Evolutionary conservation across 2,888 invertebrate genomes (phyloP).

Genomic region (Rhaphigaster nebulosa): DNA sequence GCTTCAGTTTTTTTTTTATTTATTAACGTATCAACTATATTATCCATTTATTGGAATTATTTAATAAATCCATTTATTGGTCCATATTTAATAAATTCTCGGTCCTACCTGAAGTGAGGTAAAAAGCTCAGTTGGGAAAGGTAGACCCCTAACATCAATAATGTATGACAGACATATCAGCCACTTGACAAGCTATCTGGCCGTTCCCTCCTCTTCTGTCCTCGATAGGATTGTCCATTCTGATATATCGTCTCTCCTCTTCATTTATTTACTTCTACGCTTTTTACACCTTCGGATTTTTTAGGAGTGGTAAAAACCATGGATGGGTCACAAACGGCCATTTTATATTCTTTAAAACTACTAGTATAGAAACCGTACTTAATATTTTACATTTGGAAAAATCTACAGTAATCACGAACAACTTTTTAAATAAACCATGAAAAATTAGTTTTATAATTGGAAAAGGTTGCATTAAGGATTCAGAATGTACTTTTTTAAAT

Average conservation of each 20-base stretch:
- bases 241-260: slow-evolving; percentile 19
- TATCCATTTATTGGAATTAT: background rate
- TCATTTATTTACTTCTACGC: slow-evolving; percentile 15
- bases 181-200: slow-evolving; percentile 31
- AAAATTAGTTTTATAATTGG: too few species aligned
- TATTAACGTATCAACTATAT: too few species aligned
- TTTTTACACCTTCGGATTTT: slow-evolving; percentile 16
- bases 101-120: background rate
- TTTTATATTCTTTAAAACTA: background rate
- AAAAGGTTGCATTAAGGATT: too few species aligned
- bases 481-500: too few species aligned
- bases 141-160: slow-evolving; percentile 26
- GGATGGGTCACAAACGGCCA: background rate
- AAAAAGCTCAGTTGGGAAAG: background rate
- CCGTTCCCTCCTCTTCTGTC: background rate
- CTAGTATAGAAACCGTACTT: too few species aligned
- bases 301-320: slow-evolving; percentile 1
- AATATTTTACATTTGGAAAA: too few species aligned
- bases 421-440: too few species aligned
- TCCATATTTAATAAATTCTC: background rate
- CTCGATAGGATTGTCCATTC: slow-evolving; percentile 33
- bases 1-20: too few species aligned
- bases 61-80: too few species aligned
- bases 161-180: slow-evolving; percentile 37
- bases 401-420: too few species aligned